A percentile compares a stretch with the other conserved stretches of the same genome.
phyloP scores from a whole-genome alignment of 2,113 vertebrate species.

The Onychostruthus taczanowskii region DNA sequence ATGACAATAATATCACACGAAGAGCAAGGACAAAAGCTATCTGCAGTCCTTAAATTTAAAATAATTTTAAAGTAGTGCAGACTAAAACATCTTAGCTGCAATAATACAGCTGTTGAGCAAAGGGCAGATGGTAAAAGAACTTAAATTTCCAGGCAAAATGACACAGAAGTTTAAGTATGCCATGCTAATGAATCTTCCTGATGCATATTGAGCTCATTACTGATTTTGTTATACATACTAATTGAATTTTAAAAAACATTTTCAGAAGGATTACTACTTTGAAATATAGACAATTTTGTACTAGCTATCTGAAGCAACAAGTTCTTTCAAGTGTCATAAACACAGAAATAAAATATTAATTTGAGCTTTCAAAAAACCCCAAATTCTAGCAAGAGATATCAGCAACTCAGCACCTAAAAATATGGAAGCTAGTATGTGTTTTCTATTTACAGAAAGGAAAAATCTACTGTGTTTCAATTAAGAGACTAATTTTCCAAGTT shows the following conservation, averaged over 20 bases:
- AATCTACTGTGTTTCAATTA: background rate
- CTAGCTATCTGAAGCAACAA: background rate
- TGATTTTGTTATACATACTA: slow-evolving; percentile 33
- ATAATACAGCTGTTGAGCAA: slow-evolving; percentile 71
- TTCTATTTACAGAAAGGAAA: background rate
- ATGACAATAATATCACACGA: slow-evolving; percentile 39
- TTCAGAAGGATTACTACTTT: background rate
- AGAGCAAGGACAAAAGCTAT: slow-evolving; percentile 64
- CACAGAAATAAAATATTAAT: background rate
- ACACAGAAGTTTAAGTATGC: slow-evolving; percentile 49
- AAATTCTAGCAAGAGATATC: background rate
- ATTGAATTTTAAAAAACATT: background rate
- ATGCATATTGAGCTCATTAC: slow-evolving; percentile 35
- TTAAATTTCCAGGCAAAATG: slow-evolving; percentile 64
- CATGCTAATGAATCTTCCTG: slow-evolving; percentile 37
- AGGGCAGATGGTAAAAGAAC: slow-evolving; percentile 68
- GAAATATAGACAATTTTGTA: background rate
- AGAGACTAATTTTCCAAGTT: background rate
- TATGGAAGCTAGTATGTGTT: background rate
- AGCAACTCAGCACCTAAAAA: background rate
- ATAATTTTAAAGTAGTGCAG: slow-evolving; percentile 34
- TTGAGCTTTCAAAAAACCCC: background rate
- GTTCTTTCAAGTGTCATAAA: background rate
- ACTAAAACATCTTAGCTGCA: slow-evolving; percentile 66
- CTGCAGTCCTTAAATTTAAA: slow-evolving; percentile 55